phyloP scores from a whole-genome alignment of 2,113 vertebrate species.

The Phalacrocorax carbo region DNA sequence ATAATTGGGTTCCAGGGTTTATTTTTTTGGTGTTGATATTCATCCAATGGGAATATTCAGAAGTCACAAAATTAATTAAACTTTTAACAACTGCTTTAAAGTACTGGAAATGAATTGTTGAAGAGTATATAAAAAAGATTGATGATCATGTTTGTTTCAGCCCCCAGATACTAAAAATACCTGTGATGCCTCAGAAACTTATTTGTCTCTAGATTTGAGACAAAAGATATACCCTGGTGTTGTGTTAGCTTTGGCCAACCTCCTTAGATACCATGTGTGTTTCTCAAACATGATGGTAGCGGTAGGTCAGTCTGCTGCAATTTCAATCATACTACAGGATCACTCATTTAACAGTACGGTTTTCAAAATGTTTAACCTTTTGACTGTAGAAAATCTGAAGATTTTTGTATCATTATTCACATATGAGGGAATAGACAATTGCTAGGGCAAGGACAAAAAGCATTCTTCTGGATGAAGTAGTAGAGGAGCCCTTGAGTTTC shows the following conservation, averaged over 20 bases:
- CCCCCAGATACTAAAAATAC: background rate
- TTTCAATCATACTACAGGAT: background rate
- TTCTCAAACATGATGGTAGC: background rate
- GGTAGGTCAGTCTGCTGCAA: background rate
- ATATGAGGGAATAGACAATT: background rate
- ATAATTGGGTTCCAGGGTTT: background rate
- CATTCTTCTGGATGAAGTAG: background rate
- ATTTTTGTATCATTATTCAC: background rate
- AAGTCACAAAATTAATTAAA: background rate
- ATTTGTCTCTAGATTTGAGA: background rate
- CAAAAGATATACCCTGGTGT: background rate
- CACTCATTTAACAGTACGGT: background rate
- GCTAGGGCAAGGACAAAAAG: background rate
- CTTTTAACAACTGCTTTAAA: background rate
- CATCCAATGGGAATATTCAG: background rate
- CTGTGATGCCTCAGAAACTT: background rate
- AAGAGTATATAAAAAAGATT: background rate
- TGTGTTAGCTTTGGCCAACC: background rate
- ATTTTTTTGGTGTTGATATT: background rate
- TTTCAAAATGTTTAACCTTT: background rate
- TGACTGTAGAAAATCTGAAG: background rate
- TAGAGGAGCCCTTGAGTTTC: background rate
- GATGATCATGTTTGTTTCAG: background rate
- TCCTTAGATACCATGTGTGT: background rate
- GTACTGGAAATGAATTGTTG: background rate